A percentile compares a stretch with the other conserved stretches of the same genome.
Conservation (phyloP, 2,113 vertebrate genomes). For the Oostethus manadensis region DNA sequence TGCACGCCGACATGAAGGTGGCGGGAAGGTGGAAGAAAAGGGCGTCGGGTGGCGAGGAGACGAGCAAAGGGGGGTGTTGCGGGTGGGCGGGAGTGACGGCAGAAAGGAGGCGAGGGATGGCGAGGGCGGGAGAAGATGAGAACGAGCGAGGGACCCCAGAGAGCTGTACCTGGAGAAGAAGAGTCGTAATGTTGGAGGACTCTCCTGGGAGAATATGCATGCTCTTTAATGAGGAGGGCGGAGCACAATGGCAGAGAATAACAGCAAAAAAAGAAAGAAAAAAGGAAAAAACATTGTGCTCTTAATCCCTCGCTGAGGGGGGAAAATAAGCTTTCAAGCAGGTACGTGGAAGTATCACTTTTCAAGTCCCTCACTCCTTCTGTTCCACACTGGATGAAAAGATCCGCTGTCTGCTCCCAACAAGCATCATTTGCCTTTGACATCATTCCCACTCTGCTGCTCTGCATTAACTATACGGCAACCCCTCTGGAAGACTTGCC, state of each 20-base stretch:
- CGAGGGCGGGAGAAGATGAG: slow-evolving; percentile 50
- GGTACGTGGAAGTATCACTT: slow-evolving; percentile 64
- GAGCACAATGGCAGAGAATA: slow-evolving; percentile 60
- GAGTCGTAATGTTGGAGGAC: slow-evolving; percentile 61
- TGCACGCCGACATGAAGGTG: slow-evolving; percentile 40
- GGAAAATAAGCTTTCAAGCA: slow-evolving; percentile 62
- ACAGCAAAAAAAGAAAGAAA: slow-evolving; percentile 48
- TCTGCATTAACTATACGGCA: slow-evolving; percentile 66
- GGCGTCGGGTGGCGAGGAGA: slow-evolving; percentile 52
- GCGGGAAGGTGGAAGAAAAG: slow-evolving; percentile 46
- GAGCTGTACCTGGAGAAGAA: slow-evolving; percentile 70
- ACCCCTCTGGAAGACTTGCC: slow-evolving; percentile 40
- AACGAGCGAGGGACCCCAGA: slow-evolving; percentile 64
- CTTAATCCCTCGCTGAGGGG: slow-evolving; percentile 62
- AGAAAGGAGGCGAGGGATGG: slow-evolving; percentile 41
- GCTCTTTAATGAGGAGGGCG: slow-evolving; percentile 72
- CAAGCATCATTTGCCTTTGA: slow-evolving; percentile 66
- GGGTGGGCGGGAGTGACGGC: slow-evolving; percentile 45
- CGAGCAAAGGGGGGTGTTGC: too few relatives aligned
- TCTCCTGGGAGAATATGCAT: slow-evolving; percentile 69
- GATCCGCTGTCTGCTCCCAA: slow-evolving; percentile 47
- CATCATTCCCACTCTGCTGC: slow-evolving; percentile 61
- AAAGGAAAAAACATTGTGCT: slow-evolving; percentile 48
- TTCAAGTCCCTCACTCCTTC: slow-evolving; percentile 63
- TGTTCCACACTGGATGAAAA: slow-evolving; percentile 59